These are phyloP conservation scores for Poecile atricapillus DNA, from an alignment of 2,113 vertebrate species.

Conservation along the genomic window DNA sequence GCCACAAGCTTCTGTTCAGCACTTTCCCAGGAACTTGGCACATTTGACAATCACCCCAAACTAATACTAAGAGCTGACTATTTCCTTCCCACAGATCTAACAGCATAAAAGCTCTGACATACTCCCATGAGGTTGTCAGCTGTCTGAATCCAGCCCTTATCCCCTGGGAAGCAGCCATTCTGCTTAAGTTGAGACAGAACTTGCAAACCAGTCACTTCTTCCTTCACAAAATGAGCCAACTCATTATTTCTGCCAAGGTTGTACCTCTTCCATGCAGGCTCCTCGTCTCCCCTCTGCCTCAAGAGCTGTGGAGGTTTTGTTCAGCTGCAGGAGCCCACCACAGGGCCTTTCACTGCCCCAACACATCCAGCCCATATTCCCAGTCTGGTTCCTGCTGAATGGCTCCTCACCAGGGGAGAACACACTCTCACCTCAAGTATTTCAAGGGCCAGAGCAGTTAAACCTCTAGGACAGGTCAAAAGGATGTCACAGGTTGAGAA, in stretches of 20 bases:
- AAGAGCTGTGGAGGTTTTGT: background rate
- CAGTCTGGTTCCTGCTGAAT: background rate
- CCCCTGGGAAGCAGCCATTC: background rate
- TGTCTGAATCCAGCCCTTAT: background rate
- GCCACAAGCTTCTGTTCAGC: background rate
- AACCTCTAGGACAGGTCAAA: background rate
- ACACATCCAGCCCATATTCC: background rate
- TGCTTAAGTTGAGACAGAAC: background rate
- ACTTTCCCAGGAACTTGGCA: background rate
- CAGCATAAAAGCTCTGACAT: background rate
- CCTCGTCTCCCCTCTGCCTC: background rate
- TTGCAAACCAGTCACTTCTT: background rate
- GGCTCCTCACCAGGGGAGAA: background rate
- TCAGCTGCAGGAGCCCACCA: background rate
- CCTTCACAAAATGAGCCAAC: background rate
- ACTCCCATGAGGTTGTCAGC: background rate
- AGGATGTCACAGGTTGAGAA: background rate
- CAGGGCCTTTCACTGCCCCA: background rate
- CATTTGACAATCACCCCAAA: background rate
- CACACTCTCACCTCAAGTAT: background rate
- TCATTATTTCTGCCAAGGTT: background rate
- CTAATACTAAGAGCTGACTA: background rate
- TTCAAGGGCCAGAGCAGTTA: background rate
- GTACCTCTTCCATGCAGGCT: background rate
- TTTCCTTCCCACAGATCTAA: background rate